Base-by-base conservation (phyloP, 2,113 vertebrate genomes). In the Engraulis encrasicolus region DNA sequence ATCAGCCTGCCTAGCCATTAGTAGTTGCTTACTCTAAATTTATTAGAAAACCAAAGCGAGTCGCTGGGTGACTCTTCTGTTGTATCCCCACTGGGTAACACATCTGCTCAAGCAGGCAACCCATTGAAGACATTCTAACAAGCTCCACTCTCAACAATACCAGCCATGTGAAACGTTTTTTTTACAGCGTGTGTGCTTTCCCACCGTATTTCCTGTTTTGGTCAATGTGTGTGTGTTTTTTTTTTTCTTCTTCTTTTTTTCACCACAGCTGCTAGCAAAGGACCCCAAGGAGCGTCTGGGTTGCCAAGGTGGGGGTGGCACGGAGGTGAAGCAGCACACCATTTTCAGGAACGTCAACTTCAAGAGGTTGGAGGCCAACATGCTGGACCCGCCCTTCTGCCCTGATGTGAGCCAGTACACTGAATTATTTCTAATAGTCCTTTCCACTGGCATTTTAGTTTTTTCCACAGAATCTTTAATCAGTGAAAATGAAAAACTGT, bases 301-400 rank as follows among this genome's bases (percentile, higher is more conserved):
- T 15, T 97, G 96, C 86, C 94, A 82, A 81, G 97, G 95, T 0
- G 91, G 89, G 0, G 96, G 96, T 48, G 97, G 94, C 1, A 89
- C 93, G 2, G 91, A 88, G 78, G 97, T 98, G 78, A 98, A 97
- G 81, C 95, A 95, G 85, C 96, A 99, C 86, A 92, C 94, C 0
- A 95, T 98, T 91, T 98, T 99, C 93, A 96, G 94, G 90, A 94
- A 94, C 88, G 95, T 99, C 86, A 97, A 97, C 95, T 99, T 99
- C 93, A 96, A 95, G 91, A 92, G 96, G n/a, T 95, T 99, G 86
- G 96, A 98, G 91, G 96, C 95, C 48, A 95, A 95, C 91, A 96
- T 96, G 93, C 82, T 97, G 87, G 97, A 98, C 54, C 96, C 97
- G 31, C 97, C 97, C 1, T 99, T 99, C 92, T 94, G 90, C 86